A percentile compares a stretch with the other conserved stretches of the same genome.
Evolutionary conservation across 2,888 invertebrate genomes (phyloP).

Genomic region (Magallana nippona): DNA sequence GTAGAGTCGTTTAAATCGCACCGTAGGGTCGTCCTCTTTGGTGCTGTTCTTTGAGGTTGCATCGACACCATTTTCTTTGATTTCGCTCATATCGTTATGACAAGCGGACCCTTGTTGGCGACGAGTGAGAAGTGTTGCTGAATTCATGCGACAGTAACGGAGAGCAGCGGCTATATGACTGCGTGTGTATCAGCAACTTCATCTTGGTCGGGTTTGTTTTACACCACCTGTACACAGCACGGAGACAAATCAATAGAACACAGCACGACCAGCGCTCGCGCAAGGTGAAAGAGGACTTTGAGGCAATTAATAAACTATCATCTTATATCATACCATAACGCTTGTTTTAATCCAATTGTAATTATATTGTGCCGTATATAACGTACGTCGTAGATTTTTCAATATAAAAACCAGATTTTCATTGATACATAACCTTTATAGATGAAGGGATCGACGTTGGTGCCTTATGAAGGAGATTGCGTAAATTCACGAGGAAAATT

Average conservation of each 20-base stretch:
- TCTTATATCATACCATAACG: too few species aligned
- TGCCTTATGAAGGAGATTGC: too few species aligned
- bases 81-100: background rate
- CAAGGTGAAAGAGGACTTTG: background rate
- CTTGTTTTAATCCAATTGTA: too few species aligned
- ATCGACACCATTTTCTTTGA: slow-evolving; percentile 8
- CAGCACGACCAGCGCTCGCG: background rate
- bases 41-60: background rate
- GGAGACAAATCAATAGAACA: too few species aligned
- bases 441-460: too few species aligned
- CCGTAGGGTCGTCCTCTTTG: slow-evolving; percentile 4
- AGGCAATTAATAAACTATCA: background rate
- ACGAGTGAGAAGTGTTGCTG: slow-evolving; percentile 15
- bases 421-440: too few species aligned
- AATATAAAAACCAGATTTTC: too few species aligned
- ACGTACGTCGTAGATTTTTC: too few species aligned
- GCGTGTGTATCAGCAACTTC: background rate
- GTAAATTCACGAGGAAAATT: too few species aligned
- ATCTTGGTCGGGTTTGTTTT: background rate
- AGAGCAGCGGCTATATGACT: background rate
- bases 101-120: background rate
- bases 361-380: too few species aligned
- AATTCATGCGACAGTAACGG: slow-evolving; percentile 4
- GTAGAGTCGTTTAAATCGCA: slow-evolving; percentile 61
- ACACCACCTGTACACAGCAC: background rate